These are phyloP conservation scores for Drosophila trapezifrons DNA, from an alignment of 1,140 invertebrate genomes.

Conservation along the genomic window DNA sequence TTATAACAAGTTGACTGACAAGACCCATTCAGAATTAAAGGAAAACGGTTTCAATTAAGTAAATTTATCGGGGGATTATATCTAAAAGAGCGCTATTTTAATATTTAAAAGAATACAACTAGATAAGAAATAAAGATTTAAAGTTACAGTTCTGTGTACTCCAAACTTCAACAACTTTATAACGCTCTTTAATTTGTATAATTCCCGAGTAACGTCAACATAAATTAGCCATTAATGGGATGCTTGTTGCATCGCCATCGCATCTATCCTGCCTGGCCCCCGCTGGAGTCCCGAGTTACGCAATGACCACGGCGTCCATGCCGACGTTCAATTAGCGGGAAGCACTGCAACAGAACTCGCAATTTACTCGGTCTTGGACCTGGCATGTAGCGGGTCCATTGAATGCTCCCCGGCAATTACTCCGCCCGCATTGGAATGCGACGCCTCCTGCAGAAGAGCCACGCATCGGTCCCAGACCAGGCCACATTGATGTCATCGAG, in stretches of 20 bases:
- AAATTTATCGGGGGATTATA: neutral
- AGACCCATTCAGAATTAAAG: slow-evolving; percentile 5
- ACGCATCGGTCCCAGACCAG: neutral
- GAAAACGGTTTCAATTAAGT: neutral
- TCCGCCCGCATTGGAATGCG: slow-evolving; percentile 45
- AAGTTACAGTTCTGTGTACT: neutral
- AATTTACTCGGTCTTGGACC: slow-evolving; percentile 27
- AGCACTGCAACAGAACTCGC: slow-evolving; percentile 24
- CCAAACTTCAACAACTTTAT: neutral
- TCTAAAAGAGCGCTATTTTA: no score
- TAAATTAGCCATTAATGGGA: slow-evolving; percentile 40
- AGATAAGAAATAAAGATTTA: no score
- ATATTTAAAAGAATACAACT: no score
- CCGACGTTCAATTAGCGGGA: slow-evolving; percentile 34
- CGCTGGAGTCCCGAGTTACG: slow-evolving; percentile 33
- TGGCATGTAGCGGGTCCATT: slow-evolving; percentile 31
- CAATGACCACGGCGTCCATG: slow-evolving; percentile 24
- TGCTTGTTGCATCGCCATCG: slow-evolving; percentile 14
- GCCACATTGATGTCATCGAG: slow-evolving; percentile 57
- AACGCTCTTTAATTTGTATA: slow-evolving; percentile 28
- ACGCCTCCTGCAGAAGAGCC: slow-evolving; percentile 9
- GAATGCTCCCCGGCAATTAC: slow-evolving; percentile 27
- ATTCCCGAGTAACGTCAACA: slow-evolving; percentile 35
- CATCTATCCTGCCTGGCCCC: slow-evolving; percentile 21
- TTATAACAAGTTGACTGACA: slow-evolving; percentile 10